A percentile compares a stretch with the other conserved stretches of the same genome.
Evolutionary conservation across 1,140 invertebrate genomes (phyloP).

Genomic region (Spodoptera litura): DNA sequence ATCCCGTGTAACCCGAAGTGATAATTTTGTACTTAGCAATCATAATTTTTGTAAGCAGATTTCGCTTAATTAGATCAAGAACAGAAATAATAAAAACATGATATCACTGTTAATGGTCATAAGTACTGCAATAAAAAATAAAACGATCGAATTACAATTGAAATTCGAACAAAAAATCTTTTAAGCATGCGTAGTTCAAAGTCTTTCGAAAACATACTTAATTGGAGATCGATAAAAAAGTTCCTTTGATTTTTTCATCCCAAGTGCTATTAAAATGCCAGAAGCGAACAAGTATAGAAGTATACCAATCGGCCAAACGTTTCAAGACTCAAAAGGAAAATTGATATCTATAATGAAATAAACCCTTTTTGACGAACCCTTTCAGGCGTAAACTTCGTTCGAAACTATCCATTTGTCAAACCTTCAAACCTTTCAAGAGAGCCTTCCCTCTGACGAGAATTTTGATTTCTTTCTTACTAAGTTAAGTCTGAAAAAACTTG

Average conservation of each 20-base stretch:
- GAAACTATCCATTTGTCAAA: neutral
- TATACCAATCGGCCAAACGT: neutral
- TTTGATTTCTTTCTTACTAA: slow-evolving; percentile 21
- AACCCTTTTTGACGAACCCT: neutral
- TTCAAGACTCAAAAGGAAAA: too few relatives aligned
- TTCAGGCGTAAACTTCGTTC: neutral
- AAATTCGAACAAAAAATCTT: slow-evolving; percentile 9
- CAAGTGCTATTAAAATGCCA: neutral
- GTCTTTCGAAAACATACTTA: slow-evolving; percentile 11
- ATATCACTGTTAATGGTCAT: neutral
- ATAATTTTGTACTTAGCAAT: too few relatives aligned
- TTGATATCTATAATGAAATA: neutral
- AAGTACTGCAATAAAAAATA: neutral
- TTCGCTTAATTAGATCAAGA: neutral
- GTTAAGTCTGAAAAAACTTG: slow-evolving; percentile 37
- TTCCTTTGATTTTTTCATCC: neutral
- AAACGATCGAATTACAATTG: neutral
- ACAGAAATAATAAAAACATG: neutral
- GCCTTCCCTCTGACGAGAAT: neutral
- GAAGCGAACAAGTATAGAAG: neutral
- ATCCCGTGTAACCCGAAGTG: too few relatives aligned
- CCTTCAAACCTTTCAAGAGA: slow-evolving; percentile 26
- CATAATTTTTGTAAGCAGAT: too few relatives aligned
- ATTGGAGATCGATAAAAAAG: slow-evolving; percentile 8
- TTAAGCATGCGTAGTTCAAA: neutral